phyloP scores from a whole-genome alignment of 35 echinoderm and acorn worm species.

The Amphiura filiformis region DNA sequence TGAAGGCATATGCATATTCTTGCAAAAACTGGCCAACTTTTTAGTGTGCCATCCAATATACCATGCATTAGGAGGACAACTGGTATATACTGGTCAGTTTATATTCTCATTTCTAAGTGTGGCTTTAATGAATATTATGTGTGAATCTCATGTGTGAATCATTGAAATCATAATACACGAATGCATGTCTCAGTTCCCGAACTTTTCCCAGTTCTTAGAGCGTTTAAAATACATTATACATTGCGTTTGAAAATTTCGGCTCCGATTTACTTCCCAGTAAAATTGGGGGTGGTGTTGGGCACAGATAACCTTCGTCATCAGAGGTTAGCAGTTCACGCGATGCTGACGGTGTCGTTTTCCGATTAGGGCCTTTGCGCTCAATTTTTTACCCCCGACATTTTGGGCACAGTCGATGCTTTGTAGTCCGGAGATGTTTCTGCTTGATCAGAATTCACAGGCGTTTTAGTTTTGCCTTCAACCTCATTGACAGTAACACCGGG shows the following conservation, averaged over 20 bases:
- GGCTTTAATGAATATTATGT: too few species aligned
- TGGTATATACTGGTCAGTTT: too few species aligned
- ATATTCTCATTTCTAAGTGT: too few species aligned
- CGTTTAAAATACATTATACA: constrained; percentile 7
- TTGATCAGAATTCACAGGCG: background rate
- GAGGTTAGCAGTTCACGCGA: background rate
- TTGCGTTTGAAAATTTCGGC: background rate
- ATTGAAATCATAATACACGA: too few species aligned
- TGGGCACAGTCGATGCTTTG: background rate
- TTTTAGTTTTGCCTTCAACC: background rate
- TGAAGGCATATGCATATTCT: too few species aligned
- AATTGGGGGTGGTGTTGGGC: background rate
- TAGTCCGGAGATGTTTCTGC: background rate
- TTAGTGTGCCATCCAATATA: too few species aligned
- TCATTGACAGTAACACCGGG: background rate
- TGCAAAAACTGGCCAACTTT: too few species aligned
- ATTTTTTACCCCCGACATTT: background rate
- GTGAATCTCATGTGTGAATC: too few species aligned
- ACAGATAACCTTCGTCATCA: background rate
- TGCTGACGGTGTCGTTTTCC: too few species aligned
- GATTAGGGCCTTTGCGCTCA: background rate
- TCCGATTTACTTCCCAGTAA: background rate
- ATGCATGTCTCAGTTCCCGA: too few species aligned
- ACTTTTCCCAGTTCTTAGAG: too few species aligned
- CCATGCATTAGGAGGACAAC: too few species aligned